phyloP scores from a whole-genome alignment of 2,797 vertebrate species.

The Chaunax sp. region DNA sequence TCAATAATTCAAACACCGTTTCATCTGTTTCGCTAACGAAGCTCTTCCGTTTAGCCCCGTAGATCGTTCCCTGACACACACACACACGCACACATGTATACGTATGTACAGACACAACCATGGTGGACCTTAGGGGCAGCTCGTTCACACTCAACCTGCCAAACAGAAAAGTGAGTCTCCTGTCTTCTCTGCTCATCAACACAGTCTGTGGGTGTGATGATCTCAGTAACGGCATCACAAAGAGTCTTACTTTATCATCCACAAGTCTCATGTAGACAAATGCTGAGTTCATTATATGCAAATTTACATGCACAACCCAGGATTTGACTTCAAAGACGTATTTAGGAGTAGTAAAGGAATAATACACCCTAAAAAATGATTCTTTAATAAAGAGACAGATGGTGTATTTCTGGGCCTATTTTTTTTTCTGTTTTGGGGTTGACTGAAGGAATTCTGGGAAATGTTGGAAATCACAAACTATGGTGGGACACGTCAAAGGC shows the following conservation, averaged over 20 bases:
- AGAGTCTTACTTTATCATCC: conserved; percentile 11
- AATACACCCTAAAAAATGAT: too few species aligned
- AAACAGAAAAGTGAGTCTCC: conserved; percentile 30
- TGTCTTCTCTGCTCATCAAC: conserved; percentile 37
- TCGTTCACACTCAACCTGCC: conserved; percentile 44
- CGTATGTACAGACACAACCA: conserved; percentile 22
- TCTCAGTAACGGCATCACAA: conserved; percentile 32
- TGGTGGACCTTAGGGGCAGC: conserved; percentile 18
- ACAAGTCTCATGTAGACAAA: conserved; percentile 4
- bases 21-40: conserved; percentile 53
- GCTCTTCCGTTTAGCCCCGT: conserved; percentile 28
- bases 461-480: not conserved
- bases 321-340: too few species aligned
- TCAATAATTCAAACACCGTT: conserved; percentile 73
- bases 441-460: not conserved
- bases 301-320: too few species aligned
- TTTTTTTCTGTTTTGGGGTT: not conserved
- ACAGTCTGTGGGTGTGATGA: conserved; percentile 27
- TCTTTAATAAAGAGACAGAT: too few species aligned
- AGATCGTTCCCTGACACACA: not conserved
- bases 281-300: too few species aligned
- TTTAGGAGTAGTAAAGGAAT: too few species aligned
- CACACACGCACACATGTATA: not conserved
- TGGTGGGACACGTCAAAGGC: not conserved
- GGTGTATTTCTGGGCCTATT: not conserved